These are phyloP conservation scores for Tenthredo amoena DNA, from an alignment of 2,888 invertebrate genomes.

Conservation along the genomic window DNA sequence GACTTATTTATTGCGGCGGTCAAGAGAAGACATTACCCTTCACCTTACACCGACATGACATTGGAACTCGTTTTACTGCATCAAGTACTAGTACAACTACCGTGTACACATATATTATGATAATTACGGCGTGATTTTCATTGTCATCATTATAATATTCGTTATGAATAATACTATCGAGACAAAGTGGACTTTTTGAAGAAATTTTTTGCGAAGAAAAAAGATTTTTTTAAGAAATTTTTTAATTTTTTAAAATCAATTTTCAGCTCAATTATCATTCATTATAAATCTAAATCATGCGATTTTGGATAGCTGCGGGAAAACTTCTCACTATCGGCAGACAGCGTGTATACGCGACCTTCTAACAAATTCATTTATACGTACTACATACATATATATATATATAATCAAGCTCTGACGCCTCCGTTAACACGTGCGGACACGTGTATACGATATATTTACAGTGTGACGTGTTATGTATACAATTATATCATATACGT, in stretches of 20 bases:
- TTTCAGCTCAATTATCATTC: not conserved
- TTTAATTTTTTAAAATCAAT: too few species aligned
- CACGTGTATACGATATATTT: not conserved
- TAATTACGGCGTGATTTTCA: not conserved
- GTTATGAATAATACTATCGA: not conserved
- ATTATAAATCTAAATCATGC: not conserved
- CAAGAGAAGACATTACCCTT: constrained; percentile 47
- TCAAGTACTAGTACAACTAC: not conserved
- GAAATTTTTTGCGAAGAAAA: too few species aligned
- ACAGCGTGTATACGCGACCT: not conserved
- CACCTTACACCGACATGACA: constrained; percentile 42
- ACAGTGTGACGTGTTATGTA: not conserved
- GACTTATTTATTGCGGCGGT: constrained; percentile 26
- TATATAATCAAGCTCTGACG: not conserved
- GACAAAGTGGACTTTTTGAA: too few species aligned
- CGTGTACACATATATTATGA: not conserved
- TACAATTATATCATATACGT: not conserved
- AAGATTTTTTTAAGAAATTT: too few species aligned
- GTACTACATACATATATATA: not conserved
- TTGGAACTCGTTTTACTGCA: not conserved
- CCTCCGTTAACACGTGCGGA: not conserved
- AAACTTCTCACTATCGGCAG: not conserved
- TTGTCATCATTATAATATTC: not conserved
- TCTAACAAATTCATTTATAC: not conserved
- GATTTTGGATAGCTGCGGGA: not conserved